A percentile compares a stretch with the other conserved stretches of the same genome.
Evolutionary conservation across 1,140 invertebrate genomes (phyloP).

Genomic region (Periplaneta americana): DNA sequence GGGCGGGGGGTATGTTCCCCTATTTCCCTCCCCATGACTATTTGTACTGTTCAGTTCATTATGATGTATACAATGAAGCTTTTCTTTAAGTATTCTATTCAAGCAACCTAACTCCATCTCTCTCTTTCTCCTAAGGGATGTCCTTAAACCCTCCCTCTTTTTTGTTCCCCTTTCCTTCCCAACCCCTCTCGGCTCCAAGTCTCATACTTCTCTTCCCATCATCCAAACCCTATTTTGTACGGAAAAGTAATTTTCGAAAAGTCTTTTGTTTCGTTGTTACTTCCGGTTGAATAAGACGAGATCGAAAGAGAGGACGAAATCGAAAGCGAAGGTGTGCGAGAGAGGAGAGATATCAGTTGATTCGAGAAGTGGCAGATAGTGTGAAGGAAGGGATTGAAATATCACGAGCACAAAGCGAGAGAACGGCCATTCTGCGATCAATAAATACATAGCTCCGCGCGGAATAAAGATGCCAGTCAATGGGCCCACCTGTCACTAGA

Average conservation of each 20-base stretch:
- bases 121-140: constrained; percentile 3
- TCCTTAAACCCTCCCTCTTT: background rate
- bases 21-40: constrained; percentile 3
- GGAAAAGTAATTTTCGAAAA: constrained; percentile 20
- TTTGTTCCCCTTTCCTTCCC: constrained; percentile 12
- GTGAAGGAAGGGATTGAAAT: background rate
- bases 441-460: background rate
- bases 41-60: constrained; percentile 21
- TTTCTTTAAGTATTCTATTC: constrained; percentile 20
- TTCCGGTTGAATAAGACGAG: constrained; percentile 13
- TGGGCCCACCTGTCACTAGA: too few species aligned
- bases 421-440: background rate
- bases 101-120: background rate
- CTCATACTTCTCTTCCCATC: constrained; percentile 1
- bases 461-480: too few species aligned
- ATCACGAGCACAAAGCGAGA: background rate
- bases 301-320: background rate
- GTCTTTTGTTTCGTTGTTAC: constrained; percentile 19
- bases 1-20: background rate
- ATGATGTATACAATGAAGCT: constrained; percentile 17
- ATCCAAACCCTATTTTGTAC: background rate
- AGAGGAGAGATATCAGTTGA: background rate
- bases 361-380: background rate
- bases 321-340: background rate
- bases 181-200: background rate